These are phyloP conservation scores for Melospiza melodia DNA, from an alignment of 2,113 vertebrate genomes.

Conservation along the genomic window DNA sequence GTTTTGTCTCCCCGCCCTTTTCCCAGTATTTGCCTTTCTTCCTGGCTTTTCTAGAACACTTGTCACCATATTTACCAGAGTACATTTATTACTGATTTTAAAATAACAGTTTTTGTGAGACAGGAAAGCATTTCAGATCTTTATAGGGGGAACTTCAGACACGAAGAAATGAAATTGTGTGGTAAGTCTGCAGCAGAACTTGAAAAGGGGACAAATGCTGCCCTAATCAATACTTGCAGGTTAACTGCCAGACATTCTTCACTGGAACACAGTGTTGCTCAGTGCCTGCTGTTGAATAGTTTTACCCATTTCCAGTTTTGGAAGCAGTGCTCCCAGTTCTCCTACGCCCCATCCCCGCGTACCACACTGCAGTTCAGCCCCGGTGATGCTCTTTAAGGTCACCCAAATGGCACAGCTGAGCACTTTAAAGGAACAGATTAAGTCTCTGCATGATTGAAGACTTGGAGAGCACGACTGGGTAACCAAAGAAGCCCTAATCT, in stretches of 20 bases:
- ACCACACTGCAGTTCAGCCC: neutral
- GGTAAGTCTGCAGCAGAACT: neutral
- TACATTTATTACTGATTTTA: neutral
- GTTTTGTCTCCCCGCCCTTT: neutral
- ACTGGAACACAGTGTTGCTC: neutral
- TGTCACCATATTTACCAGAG: neutral
- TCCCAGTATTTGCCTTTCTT: conserved; percentile 9
- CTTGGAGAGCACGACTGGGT: neutral
- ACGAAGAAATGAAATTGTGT: neutral
- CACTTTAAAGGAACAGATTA: conserved; percentile 34
- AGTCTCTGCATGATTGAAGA: conserved; percentile 21
- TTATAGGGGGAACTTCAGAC: neutral
- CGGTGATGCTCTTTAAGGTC: neutral
- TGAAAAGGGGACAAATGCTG: neutral
- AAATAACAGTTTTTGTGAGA: neutral
- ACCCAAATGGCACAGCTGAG: conserved; percentile 15
- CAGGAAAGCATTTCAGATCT: neutral
- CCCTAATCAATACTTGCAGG: neutral
- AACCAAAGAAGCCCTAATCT: conserved; percentile 37
- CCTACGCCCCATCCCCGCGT: accelerated
- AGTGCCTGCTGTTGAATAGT: neutral
- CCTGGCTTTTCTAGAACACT: conserved; percentile 36
- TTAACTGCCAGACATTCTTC: neutral
- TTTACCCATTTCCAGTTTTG: neutral
- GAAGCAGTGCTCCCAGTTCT: neutral